Base-by-base conservation (phyloP, 2,797 vertebrate species). In the Naso thynnoides region DNA sequence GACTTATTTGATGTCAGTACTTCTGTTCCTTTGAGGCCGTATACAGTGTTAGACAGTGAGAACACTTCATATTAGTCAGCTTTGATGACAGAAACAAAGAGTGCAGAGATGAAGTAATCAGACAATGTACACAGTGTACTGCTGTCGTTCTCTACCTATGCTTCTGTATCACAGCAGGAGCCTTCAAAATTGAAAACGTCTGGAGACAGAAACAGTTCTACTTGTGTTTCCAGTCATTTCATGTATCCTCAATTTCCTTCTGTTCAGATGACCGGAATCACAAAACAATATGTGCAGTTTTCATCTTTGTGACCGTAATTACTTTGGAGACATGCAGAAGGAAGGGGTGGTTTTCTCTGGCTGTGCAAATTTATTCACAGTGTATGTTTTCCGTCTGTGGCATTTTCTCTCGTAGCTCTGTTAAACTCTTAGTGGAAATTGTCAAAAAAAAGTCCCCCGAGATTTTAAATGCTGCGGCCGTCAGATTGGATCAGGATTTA, bases 401-500 rank as follows among this genome's bases (percentile, higher is more conserved):
- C 27, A n/a, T 58, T 60, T 57, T 14, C 70, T 52, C 13, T 50
- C 23, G 29, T 48, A 38, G 45, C 67, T 65, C 0, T 65, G 33
- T 23, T 79, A 71, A 26, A 52, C 39, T 79, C 60, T 60, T 21
- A 41, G 39, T 70, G 57, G 54, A 79, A 61, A 26, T 73, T 88
- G 49, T 56, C 13, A 57, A 70, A 70, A 33, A 47, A 31, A 26
- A 5, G 27, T 61, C 70, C 82, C 57, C 41, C 33, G 47, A 62
- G 79, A 78, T 58, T 77, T 77, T 33, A 78, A 82, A 84, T 76
- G 64, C 67, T 9, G 49, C 8, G 1, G 62, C 71, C 16, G 54
- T 79, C 87, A 83, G 75, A 77, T 83, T 82, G 49, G 61, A 88
- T 90, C 71, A 77, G 73, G 78, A 78, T 78, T 85, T 81, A 45